Evolutionary conservation across 2,888 invertebrate genomes (phyloP).

Genomic region (Pecten maximus): DNA sequence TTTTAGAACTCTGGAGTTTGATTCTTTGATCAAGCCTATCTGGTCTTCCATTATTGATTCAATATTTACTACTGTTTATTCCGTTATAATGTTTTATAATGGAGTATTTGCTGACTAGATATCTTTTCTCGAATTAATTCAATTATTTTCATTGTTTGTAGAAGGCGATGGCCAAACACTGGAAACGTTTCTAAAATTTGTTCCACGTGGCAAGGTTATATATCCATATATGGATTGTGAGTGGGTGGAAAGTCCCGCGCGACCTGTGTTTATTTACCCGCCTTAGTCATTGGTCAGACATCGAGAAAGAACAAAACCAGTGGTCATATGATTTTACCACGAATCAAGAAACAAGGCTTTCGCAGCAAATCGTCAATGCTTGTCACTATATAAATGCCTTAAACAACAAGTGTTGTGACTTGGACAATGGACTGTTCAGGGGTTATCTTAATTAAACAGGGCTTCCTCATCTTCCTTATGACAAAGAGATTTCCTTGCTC

Average conservation of each 20-base stretch:
- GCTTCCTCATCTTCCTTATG: background rate
- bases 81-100: too few species aligned
- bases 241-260: conserved; percentile 76
- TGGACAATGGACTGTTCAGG: background rate
- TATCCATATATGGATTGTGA: conserved; percentile 72
- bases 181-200: conserved; percentile 65
- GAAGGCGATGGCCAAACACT: conserved; percentile 63
- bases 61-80: too few species aligned
- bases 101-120: too few species aligned
- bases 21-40: too few species aligned
- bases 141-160: conserved; percentile 45
- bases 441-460: background rate
- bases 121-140: too few species aligned
- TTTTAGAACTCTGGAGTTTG: too few species aligned
- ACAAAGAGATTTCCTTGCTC: too few species aligned
- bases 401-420: background rate
- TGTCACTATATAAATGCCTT: background rate
- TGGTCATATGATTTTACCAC: background rate
- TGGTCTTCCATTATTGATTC: too few species aligned
- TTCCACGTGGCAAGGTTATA: conserved; percentile 64
- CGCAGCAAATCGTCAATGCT: background rate
- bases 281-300: background rate
- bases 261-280: conserved; percentile 73
- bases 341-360: background rate
- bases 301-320: background rate